Conservation (phyloP, 2,888 invertebrate species). For the Lepidochrysops patricia region DNA sequence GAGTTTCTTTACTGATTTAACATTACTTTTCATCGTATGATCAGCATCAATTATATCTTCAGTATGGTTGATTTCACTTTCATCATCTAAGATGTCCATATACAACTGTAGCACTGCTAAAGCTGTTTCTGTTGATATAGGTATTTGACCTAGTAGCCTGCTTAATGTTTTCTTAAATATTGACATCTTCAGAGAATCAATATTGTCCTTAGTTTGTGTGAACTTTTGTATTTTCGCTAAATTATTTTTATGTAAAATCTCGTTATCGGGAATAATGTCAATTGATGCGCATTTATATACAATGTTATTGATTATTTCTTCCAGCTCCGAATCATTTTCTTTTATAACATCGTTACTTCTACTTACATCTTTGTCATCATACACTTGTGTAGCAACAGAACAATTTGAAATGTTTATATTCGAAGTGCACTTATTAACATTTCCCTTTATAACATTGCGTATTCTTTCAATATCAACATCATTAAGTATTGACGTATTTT, state of each 20-base stretch:
- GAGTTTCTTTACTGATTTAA: no score
- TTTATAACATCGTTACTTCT: slow-evolving; percentile 40
- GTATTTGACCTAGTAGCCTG: slow-evolving; percentile 45
- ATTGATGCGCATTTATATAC: slow-evolving; percentile 48
- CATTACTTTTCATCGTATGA: not conserved
- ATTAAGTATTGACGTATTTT: slow-evolving; percentile 36
- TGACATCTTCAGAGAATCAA: slow-evolving; percentile 38
- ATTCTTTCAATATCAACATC: slow-evolving; percentile 28
- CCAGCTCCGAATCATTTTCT: slow-evolving; percentile 52
- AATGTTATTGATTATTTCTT: slow-evolving; percentile 51
- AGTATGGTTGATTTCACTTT: slow-evolving; percentile 31
- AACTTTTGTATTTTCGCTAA: slow-evolving; percentile 25
- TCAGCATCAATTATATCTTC: slow-evolving; percentile 25
- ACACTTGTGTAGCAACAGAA: slow-evolving; percentile 15
- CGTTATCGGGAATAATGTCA: slow-evolving; percentile 31
- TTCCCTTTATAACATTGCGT: slow-evolving; percentile 20
- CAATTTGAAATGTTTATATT: slow-evolving; percentile 21
- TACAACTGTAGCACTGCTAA: slow-evolving; percentile 50
- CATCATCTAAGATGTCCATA: slow-evolving; percentile 42
- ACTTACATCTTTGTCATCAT: not conserved
- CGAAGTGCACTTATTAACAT: slow-evolving; percentile 18
- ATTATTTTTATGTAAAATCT: slow-evolving; percentile 45
- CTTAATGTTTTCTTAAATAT: slow-evolving; percentile 50
- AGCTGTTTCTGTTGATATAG: slow-evolving; percentile 42
- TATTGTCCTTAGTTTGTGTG: slow-evolving; percentile 23